A percentile compares a stretch with the other conserved stretches of the same genome.
Conservation (phyloP, 2,113 vertebrate genomes). For the human region DNA sequence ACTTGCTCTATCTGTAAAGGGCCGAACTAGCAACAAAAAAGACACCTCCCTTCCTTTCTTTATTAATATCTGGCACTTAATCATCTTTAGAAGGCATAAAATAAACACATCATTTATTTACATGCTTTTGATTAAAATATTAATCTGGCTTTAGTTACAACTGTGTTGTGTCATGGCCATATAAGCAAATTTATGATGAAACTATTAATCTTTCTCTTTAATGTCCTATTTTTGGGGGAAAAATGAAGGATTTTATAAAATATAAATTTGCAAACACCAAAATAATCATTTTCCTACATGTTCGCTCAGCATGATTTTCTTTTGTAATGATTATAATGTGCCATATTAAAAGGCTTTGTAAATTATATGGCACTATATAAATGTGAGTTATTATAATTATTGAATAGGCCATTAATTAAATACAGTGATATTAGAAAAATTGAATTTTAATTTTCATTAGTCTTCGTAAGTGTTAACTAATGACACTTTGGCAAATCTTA, state of each 20-base stretch:
- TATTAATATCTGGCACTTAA: neutral
- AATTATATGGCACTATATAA: conserved; percentile 39
- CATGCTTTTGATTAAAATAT: neutral
- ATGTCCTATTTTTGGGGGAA: neutral
- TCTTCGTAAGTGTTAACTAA: conserved; percentile 65
- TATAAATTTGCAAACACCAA: conserved; percentile 29
- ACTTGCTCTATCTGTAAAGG: neutral
- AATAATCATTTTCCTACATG: neutral
- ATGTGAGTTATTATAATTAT: conserved; percentile 63
- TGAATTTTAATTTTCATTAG: conserved; percentile 64
- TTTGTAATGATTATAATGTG: conserved; percentile 31
- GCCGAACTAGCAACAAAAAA: neutral
- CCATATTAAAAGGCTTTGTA: conserved; percentile 40
- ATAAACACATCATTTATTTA: neutral
- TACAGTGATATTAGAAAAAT: conserved; percentile 60
- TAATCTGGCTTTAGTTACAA: conserved; percentile 23
- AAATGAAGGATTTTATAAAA: conserved; percentile 14
- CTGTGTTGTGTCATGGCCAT: conserved; percentile 10
- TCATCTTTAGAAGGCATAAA: conserved; percentile 38
- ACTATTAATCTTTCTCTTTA: conserved; percentile 11
- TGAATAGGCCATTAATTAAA: conserved; percentile 67
- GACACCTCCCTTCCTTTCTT: neutral
- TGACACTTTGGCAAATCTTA: conserved; percentile 54
- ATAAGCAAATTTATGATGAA: conserved; percentile 16
- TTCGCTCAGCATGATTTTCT: neutral